phyloP scores from a whole-genome alignment of 2,888 invertebrate genomes.

The Salticus scenicus region DNA sequence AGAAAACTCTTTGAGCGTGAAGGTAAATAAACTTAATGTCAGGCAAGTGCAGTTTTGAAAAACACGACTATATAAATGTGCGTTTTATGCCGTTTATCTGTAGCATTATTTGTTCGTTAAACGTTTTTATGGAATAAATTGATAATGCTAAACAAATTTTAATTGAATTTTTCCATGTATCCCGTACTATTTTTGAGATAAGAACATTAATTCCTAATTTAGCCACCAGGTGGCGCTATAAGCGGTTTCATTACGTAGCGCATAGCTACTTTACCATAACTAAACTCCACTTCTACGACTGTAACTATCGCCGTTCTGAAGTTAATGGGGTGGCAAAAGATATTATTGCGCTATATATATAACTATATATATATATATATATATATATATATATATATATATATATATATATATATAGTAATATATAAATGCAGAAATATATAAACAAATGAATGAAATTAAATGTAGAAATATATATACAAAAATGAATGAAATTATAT shows the following conservation, averaged over 20 bases:
- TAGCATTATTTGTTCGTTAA: background rate
- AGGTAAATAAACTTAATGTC: background rate
- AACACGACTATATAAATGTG: background rate
- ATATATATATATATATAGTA: too few species aligned
- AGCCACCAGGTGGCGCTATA: background rate
- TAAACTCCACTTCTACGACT: background rate
- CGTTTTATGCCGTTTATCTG: background rate
- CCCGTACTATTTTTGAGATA: conserved; percentile 1
- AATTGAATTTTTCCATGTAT: background rate
- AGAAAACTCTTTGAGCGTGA: background rate
- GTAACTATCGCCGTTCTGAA: background rate
- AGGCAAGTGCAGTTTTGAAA: background rate
- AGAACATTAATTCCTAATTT: background rate
- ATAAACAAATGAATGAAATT: too few species aligned
- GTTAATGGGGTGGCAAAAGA: background rate
- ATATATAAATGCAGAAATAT: too few species aligned
- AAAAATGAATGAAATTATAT: too few species aligned
- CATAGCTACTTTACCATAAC: background rate
- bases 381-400: too few species aligned
- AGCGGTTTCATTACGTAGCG: background rate
- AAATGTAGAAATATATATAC: too few species aligned
- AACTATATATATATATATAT: too few species aligned
- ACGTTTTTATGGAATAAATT: background rate
- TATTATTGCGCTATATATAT: too few species aligned
- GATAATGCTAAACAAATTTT: background rate